Evolutionary conservation across 2,797 vertebrate species (phyloP).

Genomic region (Neosilurus hyrtlii): DNA sequence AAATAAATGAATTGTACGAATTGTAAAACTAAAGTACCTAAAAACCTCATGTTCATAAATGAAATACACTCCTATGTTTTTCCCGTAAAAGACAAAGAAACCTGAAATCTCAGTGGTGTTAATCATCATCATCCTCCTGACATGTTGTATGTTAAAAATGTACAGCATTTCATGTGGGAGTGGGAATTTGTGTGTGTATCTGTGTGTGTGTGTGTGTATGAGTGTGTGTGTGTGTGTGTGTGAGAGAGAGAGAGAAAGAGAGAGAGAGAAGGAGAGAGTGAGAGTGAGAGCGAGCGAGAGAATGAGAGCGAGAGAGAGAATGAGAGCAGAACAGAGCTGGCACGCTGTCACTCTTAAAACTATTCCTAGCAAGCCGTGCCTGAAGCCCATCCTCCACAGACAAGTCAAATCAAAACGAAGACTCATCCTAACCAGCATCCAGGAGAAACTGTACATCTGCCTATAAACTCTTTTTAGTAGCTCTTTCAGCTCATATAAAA

Average conservation of each 20-base stretch:
- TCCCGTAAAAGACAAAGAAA: neutral
- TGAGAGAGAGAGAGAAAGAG: neutral
- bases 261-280: neutral
- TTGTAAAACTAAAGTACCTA: neutral
- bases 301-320: neutral
- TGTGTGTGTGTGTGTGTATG: neutral
- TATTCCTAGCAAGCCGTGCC: constrained; percentile 37
- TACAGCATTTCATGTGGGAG: constrained; percentile 13
- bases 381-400: constrained; percentile 33
- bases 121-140: neutral
- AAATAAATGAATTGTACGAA: neutral
- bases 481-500: neutral
- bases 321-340: constrained; percentile 25
- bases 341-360: constrained; percentile 41
- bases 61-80: neutral
- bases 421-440: neutral
- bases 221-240: constrained; percentile 2
- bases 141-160: constrained; percentile 21
- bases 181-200: constrained; percentile 3
- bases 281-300: neutral
- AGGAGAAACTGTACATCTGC: neutral
- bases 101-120: neutral
- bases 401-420: constrained; percentile 14
- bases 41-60: neutral
- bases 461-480: neutral